Evolutionary conservation across 2,113 vertebrate species (phyloP).

Genomic region (Microcebus jonahi): DNA sequence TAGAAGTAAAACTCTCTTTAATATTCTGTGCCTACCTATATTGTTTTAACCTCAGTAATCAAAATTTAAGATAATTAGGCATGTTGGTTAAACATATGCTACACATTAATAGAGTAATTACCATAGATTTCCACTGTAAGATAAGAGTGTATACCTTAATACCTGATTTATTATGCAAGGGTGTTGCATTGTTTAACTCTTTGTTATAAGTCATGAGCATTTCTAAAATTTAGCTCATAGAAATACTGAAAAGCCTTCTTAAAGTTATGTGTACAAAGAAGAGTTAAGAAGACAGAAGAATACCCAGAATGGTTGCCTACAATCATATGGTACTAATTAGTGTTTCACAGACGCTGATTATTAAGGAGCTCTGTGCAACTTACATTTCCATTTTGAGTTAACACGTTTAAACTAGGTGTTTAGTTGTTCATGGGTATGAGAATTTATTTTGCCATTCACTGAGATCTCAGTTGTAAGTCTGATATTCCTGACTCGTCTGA

Average conservation of each 20-base stretch:
- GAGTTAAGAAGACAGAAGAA: constrained; percentile 49
- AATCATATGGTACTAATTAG: constrained; percentile 23
- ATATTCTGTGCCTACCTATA: not conserved
- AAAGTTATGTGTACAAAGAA: not conserved
- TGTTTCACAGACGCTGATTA: constrained; percentile 46
- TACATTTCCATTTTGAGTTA: constrained; percentile 71
- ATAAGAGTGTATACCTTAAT: constrained; percentile 19
- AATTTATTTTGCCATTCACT: constrained; percentile 65
- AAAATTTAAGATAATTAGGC: constrained; percentile 64
- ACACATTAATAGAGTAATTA: constrained; percentile 62
- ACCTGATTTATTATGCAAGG: not conserved
- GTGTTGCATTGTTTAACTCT: not conserved
- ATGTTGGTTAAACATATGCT: constrained; percentile 58
- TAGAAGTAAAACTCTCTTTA: not conserved
- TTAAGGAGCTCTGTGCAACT: not conserved
- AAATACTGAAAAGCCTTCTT: not conserved
- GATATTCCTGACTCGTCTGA: constrained; percentile 22
- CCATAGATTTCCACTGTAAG: constrained; percentile 54
- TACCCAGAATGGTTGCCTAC: not conserved
- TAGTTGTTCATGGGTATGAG: constrained; percentile 32
- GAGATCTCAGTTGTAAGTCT: constrained; percentile 54
- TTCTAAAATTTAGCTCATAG: not conserved
- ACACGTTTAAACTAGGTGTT: constrained; percentile 58
- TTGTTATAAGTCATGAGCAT: not conserved
- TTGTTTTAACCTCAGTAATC: constrained; percentile 55